Percentiles rank a stretch among this genome's conserved stretches.
Evolutionary conservation across 2,888 invertebrate species (phyloP).

Genomic region (Chrysolina haemoptera): DNA sequence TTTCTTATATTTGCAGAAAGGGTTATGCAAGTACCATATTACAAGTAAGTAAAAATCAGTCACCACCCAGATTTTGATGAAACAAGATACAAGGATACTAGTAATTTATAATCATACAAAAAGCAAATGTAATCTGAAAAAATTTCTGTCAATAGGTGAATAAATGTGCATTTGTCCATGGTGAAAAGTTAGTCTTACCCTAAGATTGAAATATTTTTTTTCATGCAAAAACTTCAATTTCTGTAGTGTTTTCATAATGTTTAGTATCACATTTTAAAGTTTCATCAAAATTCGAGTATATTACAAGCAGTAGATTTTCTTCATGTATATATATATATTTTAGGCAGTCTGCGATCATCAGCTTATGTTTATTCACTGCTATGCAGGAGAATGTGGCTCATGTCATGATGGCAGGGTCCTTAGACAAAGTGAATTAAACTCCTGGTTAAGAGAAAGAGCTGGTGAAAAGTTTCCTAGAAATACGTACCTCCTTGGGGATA

Average conservation of each 20-base stretch:
- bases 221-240: too few relatives aligned
- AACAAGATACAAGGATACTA: too few relatives aligned
- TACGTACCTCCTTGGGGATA: slow-evolving; percentile 23
- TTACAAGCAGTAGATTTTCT: too few relatives aligned
- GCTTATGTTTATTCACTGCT: slow-evolving; percentile 25
- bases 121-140: neutral
- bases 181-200: too few relatives aligned
- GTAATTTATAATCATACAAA: slow-evolving; percentile 8
- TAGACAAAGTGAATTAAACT: slow-evolving; percentile 20
- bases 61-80: too few relatives aligned
- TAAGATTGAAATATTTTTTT: too few relatives aligned
- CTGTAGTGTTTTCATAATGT: too few relatives aligned
- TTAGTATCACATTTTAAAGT: too few relatives aligned
- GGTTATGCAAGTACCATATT: neutral
- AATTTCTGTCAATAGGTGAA: too few relatives aligned
- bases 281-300: too few relatives aligned
- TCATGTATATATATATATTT: neutral
- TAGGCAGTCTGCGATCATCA: slow-evolving; percentile 22
- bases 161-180: too few relatives aligned
- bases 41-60: too few relatives aligned
- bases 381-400: slow-evolving; percentile 20
- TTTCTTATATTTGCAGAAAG: slow-evolving; percentile 22
- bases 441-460: neutral
- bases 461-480: slow-evolving; percentile 15
- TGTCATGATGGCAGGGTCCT: slow-evolving; percentile 2